Evolutionary conservation across 64 coral and sea anemone genomes (phyloP), one percentile per base, ranked within the genome.

Genomic region (Stylophora pistillata): DNA sequence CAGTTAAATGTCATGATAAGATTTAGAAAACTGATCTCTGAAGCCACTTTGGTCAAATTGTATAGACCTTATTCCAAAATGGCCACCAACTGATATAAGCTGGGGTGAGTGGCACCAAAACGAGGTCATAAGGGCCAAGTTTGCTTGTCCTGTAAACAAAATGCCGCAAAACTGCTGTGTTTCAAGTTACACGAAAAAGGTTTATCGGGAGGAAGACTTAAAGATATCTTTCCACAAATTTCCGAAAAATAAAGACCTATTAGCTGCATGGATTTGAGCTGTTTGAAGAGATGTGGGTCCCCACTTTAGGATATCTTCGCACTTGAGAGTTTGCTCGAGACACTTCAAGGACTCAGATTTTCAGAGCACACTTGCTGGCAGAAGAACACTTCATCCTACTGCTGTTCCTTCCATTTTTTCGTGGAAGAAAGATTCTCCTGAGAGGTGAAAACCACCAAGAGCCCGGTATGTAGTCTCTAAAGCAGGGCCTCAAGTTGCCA

Each of bases 161-260:
- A 85, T 85, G 81, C 62, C 61, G 14, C 25, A 62, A 64, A 85
- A 62, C 81, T 85, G 81, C 30, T 85, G 29, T 41, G 81, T 85
- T 18, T 31, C 62, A 6, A 15, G 14, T 12, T 68, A 58, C 33
- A 83, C 79, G 21, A 83, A 83, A 32, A 83, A 62, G 31, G 59
- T 59, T 15, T 65, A 81, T 59, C 11, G 26, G 15, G 58, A 83
- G 64, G 64, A 83, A 31, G 79, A 58, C 10, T 30, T 3, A 15
- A 83, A 85, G 53, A 30, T 85, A 29, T 85, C 62, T 62, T 78
- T 61, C 58, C 13, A 20, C 32, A 53, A 20, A 53, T 15, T 37
- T 28, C 66, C 16, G 20, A 71, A 76, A 76, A 47, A 47, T 47
- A 47, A 47, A 47, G 37, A 47, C 37, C 37, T 47, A 47, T 47